Conservation (phyloP, 2,113 vertebrate genomes). For the Mormyrus lacerda region DNA sequence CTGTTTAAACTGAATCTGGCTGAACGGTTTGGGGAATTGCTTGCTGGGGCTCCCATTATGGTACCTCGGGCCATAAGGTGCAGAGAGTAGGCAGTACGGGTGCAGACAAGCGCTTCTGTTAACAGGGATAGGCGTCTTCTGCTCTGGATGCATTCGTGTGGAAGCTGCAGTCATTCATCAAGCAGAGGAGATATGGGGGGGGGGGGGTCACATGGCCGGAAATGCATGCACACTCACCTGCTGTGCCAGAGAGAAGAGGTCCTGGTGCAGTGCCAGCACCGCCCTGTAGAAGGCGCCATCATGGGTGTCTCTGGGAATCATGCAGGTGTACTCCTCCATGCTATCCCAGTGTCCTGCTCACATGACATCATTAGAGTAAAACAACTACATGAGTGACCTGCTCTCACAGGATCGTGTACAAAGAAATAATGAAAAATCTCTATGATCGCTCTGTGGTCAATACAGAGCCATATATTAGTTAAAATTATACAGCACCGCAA, state of each 20-base stretch:
- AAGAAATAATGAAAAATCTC: background rate
- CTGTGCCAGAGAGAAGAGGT: conserved; percentile 94
- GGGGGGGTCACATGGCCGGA: background rate
- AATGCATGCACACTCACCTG: conserved; percentile 64
- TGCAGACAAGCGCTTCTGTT: background rate
- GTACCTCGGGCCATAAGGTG: background rate
- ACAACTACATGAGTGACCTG: background rate
- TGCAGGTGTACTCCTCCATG: conserved; percentile 97
- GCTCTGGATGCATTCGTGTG: background rate
- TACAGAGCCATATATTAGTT: background rate
- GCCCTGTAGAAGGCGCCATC: conserved; percentile 96
- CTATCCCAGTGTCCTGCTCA: conserved; percentile 91
- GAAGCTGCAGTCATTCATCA: background rate
- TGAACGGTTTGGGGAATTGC: background rate
- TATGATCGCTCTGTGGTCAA: background rate
- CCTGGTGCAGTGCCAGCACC: conserved; percentile 90
- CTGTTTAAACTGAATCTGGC: background rate
- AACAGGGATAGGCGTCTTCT: background rate
- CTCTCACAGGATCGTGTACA: background rate
- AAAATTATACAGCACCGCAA: background rate
- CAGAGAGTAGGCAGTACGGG: background rate
- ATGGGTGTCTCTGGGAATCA: conserved; percentile 95
- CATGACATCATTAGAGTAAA: background rate
- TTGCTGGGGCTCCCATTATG: background rate
- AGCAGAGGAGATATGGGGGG: background rate